Evolutionary conservation across 92 coral and sea anemone genomes (phyloP).

Genomic region (Zoanthus sociatus): DNA sequence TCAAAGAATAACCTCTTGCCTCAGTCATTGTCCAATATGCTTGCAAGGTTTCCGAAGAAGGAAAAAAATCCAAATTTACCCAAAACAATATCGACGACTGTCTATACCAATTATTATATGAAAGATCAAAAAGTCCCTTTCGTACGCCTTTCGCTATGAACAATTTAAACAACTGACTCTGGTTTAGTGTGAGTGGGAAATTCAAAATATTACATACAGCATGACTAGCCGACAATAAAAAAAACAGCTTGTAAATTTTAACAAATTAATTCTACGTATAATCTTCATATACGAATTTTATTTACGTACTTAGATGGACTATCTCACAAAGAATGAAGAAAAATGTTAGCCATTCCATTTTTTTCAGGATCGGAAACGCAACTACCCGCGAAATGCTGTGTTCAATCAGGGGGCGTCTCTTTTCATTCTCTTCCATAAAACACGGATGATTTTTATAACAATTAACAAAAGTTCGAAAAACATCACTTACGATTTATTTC

Average conservation of each 20-base stretch:
- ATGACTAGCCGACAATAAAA: constrained; percentile 18
- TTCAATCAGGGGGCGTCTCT: constrained; percentile 53
- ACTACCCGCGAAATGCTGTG: constrained; percentile 38
- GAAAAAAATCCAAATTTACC: background rate
- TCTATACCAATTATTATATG: background rate
- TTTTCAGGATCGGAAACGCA: constrained; percentile 20
- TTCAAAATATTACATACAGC: constrained; percentile 73
- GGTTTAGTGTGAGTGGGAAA: constrained; percentile 86
- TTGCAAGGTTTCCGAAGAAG: constrained; percentile 3
- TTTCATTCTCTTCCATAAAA: constrained; percentile 9
- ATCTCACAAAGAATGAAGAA: background rate
- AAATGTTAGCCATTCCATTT: constrained; percentile 24
- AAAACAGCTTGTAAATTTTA: background rate
- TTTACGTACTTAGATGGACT: background rate
- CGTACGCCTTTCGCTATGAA: constrained; percentile 32
- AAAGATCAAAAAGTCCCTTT: background rate
- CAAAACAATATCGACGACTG: background rate
- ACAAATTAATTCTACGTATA: background rate
- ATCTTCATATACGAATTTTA: background rate
- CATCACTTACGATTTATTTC: constrained; percentile 64
- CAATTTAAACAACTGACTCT: constrained; percentile 24
- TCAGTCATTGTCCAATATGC: background rate
- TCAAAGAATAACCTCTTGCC: background rate
- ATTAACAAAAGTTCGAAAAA: background rate
- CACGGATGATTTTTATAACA: background rate